Percentiles rank a stretch among this genome's conserved stretches.
Evolutionary conservation across 2,888 invertebrate genomes (phyloP).

Genomic region (Luperina nickerlii): DNA sequence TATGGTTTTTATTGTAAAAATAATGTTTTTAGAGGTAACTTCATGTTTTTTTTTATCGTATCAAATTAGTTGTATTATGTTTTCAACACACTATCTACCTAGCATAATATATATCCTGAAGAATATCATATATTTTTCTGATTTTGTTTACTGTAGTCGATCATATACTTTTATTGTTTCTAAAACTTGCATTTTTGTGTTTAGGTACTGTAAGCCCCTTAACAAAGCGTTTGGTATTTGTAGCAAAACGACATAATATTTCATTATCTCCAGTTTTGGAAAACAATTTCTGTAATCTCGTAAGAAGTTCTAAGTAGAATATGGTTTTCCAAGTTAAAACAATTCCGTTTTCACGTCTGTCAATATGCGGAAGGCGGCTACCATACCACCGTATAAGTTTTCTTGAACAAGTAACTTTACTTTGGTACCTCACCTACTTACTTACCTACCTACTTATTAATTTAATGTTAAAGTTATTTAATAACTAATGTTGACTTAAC

Average conservation of each 20-base stretch:
- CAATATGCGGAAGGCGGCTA: conserved; percentile 1
- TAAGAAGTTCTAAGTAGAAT: conserved; percentile 41
- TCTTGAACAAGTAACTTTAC: conserved; percentile 1
- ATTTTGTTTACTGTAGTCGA: no score
- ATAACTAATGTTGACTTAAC: not conserved
- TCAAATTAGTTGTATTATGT: no score
- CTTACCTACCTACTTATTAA: not conserved
- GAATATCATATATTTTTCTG: no score
- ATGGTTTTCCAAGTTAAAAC: conserved; percentile 32
- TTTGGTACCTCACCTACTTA: not conserved
- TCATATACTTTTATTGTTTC: no score
- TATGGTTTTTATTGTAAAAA: no score
- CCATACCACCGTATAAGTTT: conserved; percentile 9
- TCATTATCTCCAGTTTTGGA: conserved; percentile 1
- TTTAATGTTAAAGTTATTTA: not conserved
- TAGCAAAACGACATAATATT: not conserved
- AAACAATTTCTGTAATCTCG: conserved; percentile 21
- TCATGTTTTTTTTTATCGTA: no score
- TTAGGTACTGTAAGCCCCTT: no score
- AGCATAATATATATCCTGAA: no score
- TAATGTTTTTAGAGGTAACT: no score
- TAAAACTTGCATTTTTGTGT: no score
- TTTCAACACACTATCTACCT: no score
- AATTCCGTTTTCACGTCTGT: conserved; percentile 10
- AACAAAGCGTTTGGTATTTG: not conserved